Evolutionary conservation across 1,140 invertebrate species (phyloP), one percentile per base, ranked within the genome.

Genomic region (Drosophila bocqueti): DNA sequence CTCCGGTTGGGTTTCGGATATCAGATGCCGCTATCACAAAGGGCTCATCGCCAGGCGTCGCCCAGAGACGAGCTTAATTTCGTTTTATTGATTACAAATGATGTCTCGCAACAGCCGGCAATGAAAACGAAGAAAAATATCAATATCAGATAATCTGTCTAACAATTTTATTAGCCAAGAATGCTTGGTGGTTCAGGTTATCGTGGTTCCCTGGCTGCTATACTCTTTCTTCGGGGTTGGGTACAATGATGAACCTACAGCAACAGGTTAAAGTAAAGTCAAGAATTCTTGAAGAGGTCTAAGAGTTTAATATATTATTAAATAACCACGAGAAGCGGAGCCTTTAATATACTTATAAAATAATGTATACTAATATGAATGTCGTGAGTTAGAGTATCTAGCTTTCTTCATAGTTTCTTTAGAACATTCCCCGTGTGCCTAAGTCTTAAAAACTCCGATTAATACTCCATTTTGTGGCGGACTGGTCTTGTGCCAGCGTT

Each of bases 81-180:
- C 46, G 68, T 72, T 90, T 90, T 90, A 90, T 90, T 90, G 85
- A 85, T 90, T 82, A 90, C 85, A 90, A 85, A 90, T 90, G 81
- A 85, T 90, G 85, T 74, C 79, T 62, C 57, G 77, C 54, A 45
- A 67, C 42, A 47, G 66, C 46, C 52, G 66, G 52, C 49, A 49
- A 64, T 43, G 40, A 34, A 24, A 45, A 57, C 11, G 42, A 18
- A 24, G 34, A 36, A 72, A 43, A 78, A 78, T 78, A 78, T 78
- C 75, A 69, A 61, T 71, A 74, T 76, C 75, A 71, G 83, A 71
- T 81, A 58, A 79, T 79, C 85, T 80, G 67, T 79, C 79, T 82
- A 90, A 91, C 81, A 79, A 90, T 90, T 90, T 90, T 85, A 90
- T 90, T 90, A 90, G 76, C 42, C 69, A 60, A 65, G 64, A 45